Evolutionary conservation across 2,797 vertebrate genomes (phyloP), one percentile per base, ranked within the genome.

Genomic region (Coccyzus lansbergi): DNA sequence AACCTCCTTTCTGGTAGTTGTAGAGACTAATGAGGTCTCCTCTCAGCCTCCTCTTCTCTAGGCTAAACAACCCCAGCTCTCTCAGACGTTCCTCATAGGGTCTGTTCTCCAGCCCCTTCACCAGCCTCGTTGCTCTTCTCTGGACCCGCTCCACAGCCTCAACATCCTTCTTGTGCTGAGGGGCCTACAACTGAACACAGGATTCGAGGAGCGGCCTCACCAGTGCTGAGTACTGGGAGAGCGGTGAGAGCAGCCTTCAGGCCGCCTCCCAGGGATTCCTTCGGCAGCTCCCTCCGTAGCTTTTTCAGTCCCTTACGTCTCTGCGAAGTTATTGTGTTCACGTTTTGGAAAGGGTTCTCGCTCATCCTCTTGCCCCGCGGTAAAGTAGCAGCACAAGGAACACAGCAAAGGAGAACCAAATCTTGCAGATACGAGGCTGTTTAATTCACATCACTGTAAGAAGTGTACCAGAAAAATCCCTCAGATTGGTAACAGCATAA

Each of bases 241-340:
- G n/a, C 5, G 0, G 24, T 1, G 3, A 22, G 2, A 53, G 4
- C 2, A 10, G 17, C 29, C 33, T 4, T 31, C 2, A 8, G 56
- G 68, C 26, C 51, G 10, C 49, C 26, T 6, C 10, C 59, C 2
- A 3, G 44, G 34, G 28, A 40, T 67, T 34, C 19, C 0, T 16
- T 22, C 38, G 12, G 14, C 42, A 25, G 31, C 52, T 49, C 19
- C 1, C 25, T 59, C 11, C 6, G 0, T 2, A 2, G 11, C 31
- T 53, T 68, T 75, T 16, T 7, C 33, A 21, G 8, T 20, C n/a
- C 15, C 44, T 49, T 10, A 33, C 16, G 0, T 60, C 79, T 33
- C 29, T 44, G 38, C 49, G 70, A 49, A 15, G 11, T 2, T 46
- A 22, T 2, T 21, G 17, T 1, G 10, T 24, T 82, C 8, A 2